Evolutionary conservation across 2,797 vertebrate species (phyloP).

Genomic region (Schizopygopsis malacanthus): DNA sequence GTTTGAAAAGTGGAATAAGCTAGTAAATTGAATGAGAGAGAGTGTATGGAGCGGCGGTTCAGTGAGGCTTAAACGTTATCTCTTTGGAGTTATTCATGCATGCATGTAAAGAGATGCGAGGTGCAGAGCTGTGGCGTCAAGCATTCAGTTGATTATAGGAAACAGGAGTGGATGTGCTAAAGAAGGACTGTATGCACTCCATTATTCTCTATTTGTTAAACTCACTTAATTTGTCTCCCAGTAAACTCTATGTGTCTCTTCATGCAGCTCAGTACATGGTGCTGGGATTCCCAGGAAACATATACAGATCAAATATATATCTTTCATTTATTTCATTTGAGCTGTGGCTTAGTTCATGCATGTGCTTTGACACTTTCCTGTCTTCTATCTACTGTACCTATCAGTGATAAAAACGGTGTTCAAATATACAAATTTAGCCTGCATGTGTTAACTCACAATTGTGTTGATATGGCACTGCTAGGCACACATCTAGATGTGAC

Average conservation of each 20-base stretch:
- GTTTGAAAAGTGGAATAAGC: slow-evolving; percentile 26
- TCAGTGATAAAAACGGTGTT: neutral
- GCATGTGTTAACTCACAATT: neutral
- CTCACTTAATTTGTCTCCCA: neutral
- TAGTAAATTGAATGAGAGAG: slow-evolving; percentile 28
- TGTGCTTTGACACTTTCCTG: neutral
- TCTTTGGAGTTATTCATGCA: slow-evolving; percentile 59
- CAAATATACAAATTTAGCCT: neutral
- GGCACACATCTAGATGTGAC: neutral
- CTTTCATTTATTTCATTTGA: neutral
- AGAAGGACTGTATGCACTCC: neutral
- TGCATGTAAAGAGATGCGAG: slow-evolving; percentile 42
- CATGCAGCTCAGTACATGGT: neutral
- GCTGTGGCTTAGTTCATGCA: neutral
- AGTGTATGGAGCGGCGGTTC: slow-evolving; percentile 35
- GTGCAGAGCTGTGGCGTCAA: slow-evolving; percentile 56
- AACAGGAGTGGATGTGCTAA: slow-evolving; percentile 8
- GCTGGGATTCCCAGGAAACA: neutral
- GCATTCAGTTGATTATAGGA: slow-evolving; percentile 60
- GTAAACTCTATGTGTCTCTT: slow-evolving; percentile 1
- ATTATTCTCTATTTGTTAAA: neutral
- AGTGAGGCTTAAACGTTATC: slow-evolving; percentile 44
- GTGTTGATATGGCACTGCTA: neutral
- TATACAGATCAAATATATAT: neutral
- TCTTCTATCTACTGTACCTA: neutral